These are phyloP conservation scores for Vidua chalybeata DNA, from an alignment of 2,113 vertebrate species.

Conservation along the genomic window DNA sequence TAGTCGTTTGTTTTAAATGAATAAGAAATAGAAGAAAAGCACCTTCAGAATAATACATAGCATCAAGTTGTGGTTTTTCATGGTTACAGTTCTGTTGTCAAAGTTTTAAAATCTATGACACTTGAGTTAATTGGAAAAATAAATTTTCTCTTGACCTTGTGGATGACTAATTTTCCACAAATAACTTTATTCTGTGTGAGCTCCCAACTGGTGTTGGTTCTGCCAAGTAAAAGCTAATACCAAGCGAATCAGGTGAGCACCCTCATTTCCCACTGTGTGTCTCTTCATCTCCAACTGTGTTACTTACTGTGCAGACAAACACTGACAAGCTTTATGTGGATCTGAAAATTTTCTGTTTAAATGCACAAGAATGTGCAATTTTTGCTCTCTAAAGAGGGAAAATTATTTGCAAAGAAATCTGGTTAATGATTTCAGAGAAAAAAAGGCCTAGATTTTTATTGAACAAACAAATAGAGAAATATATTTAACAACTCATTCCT, in stretches of 20 bases:
- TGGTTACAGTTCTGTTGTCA: conserved; percentile 17
- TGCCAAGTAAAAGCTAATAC: background rate
- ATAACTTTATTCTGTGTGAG: background rate
- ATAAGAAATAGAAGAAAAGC: background rate
- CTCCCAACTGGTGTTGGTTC: background rate
- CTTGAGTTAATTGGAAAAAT: conserved; percentile 55
- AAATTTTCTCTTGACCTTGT: conserved; percentile 20
- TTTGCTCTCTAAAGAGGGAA: background rate
- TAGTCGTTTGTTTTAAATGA: background rate
- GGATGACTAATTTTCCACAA: conserved; percentile 29
- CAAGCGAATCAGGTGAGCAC: conserved; percentile 9
- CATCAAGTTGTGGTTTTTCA: conserved; percentile 23
- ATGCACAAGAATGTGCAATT: background rate
- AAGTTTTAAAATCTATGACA: conserved; percentile 31
- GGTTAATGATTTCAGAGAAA: background rate
- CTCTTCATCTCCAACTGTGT: background rate
- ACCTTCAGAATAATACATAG: background rate
- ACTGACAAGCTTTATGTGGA: background rate
- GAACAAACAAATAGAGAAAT: background rate
- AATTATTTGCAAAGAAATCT: background rate
- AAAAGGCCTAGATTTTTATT: background rate
- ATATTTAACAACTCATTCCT: background rate
- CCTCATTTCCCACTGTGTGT: background rate
- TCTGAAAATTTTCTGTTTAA: background rate
- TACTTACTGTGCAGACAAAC: conserved; percentile 7